Percentiles rank a stretch among this genome's conserved stretches.
Conservation (phyloP, 2,113 vertebrate genomes). For the Serilophus lunatus region DNA sequence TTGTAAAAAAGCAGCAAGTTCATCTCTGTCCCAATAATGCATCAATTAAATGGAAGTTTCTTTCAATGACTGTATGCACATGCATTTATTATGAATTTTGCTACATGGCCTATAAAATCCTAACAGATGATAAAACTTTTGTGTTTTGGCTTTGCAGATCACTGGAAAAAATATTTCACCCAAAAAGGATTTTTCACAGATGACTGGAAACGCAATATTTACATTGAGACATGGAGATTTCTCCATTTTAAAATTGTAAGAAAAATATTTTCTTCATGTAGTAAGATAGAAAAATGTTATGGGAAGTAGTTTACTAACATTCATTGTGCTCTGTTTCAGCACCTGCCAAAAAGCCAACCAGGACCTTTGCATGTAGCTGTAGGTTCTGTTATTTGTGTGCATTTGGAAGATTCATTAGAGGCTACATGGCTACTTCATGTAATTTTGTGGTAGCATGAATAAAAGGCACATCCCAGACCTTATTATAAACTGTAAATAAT, state of each 20-base stretch:
- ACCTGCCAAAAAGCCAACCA: neutral
- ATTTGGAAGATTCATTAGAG: neutral
- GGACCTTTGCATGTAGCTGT: neutral
- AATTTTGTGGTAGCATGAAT: neutral
- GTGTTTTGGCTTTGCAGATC: neutral
- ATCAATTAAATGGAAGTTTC: neutral
- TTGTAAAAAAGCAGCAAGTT: neutral
- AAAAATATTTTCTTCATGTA: neutral
- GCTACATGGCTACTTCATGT: neutral
- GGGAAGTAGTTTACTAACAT: neutral
- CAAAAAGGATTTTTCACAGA: slow-evolving; percentile 46
- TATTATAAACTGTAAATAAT: neutral
- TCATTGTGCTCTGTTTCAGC: neutral
- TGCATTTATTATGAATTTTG: neutral
- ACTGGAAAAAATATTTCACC: slow-evolving; percentile 4
- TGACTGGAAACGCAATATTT: neutral
- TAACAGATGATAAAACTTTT: neutral
- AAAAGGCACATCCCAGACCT: neutral
- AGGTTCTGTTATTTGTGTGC: neutral
- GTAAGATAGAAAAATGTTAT: neutral
- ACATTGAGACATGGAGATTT: neutral
- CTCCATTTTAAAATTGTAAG: neutral
- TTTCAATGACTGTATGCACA: neutral
- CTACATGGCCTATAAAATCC: neutral
- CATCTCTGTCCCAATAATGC: neutral